These are phyloP conservation scores for Vipera ursinii DNA, from an alignment of 2,797 vertebrate species.

Conservation along the genomic window DNA sequence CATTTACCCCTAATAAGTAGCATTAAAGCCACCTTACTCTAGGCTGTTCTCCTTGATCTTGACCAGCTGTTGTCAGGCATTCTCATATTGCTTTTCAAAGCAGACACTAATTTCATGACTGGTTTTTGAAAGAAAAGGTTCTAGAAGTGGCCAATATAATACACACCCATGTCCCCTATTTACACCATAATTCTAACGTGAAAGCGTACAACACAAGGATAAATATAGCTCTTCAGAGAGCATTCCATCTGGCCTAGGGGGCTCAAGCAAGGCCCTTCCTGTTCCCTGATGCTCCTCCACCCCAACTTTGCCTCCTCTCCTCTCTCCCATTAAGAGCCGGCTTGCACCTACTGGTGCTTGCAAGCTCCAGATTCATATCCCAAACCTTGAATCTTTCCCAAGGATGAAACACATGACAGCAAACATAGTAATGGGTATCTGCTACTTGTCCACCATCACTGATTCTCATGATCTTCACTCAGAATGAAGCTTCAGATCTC, in stretches of 20 bases:
- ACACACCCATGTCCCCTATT: neutral
- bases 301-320: neutral
- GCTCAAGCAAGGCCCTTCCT: neutral
- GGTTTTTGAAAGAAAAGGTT: neutral
- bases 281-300: neutral
- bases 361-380: neutral
- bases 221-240: neutral
- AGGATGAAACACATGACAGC: neutral
- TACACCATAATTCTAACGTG: neutral
- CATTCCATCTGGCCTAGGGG: neutral
- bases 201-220: neutral
- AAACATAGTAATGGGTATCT: neutral
- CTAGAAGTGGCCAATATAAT: neutral
- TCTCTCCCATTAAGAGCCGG: neutral
- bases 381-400: neutral
- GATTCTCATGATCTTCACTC: neutral
- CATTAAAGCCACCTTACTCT: neutral
- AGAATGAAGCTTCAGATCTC: neutral
- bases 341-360: neutral
- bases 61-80: neutral
- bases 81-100: neutral
- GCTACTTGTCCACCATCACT: neutral
- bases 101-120: neutral
- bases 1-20: neutral
- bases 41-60: neutral